phyloP scores from a whole-genome alignment of 2,113 vertebrate genomes.

The Tamias sibiricus region DNA sequence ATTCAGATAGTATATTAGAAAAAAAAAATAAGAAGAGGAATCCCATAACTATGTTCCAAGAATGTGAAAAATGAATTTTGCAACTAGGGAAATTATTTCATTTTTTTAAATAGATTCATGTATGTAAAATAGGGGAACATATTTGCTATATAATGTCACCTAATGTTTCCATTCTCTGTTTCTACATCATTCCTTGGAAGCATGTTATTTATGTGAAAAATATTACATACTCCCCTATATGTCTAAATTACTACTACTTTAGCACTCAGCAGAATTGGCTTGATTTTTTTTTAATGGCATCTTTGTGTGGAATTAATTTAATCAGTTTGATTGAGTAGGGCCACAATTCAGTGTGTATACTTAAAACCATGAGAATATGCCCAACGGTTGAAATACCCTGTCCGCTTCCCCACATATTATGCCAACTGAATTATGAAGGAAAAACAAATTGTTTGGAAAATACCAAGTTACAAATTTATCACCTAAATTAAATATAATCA shows the following conservation, averaged over 20 bases:
- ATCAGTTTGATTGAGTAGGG: constrained; percentile 1
- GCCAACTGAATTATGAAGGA: background rate
- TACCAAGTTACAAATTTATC: background rate
- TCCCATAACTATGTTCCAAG: background rate
- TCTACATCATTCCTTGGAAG: background rate
- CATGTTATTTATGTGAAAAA: constrained; percentile 22
- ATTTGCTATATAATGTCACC: background rate
- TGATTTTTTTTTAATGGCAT: constrained; percentile 11
- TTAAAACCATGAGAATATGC: background rate
- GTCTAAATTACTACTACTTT: background rate
- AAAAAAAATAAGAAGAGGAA: background rate
- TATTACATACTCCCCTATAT: background rate
- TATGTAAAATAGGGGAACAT: background rate
- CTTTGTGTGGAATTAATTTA: background rate
- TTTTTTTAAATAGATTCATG: background rate
- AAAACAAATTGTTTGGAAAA: background rate
- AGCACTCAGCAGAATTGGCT: background rate
- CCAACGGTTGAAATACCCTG: background rate
- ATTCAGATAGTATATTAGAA: background rate
- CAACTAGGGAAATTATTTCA: background rate
- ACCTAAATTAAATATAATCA: constrained; percentile 54
- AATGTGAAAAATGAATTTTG: background rate
- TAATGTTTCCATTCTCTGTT: background rate
- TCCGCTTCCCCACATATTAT: background rate
- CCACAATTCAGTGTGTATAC: background rate